Evolutionary conservation across 2,797 vertebrate genomes (phyloP).

Genomic region (Vespertilio murinus): DNA sequence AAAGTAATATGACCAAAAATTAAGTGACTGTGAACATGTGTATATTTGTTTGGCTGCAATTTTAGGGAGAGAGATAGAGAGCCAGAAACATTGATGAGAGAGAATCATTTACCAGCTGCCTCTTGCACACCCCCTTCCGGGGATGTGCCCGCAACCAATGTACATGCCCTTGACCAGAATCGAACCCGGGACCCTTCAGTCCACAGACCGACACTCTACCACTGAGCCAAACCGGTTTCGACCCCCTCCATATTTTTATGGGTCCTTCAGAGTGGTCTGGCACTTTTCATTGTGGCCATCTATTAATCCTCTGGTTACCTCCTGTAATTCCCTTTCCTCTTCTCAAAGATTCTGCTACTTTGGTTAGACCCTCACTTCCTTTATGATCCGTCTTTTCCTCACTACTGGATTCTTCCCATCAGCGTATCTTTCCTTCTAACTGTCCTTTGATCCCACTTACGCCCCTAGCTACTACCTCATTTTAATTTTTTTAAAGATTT

Average conservation of each 20-base stretch:
- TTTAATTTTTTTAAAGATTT: too few species aligned
- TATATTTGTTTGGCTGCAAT: neutral
- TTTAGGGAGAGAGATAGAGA: neutral
- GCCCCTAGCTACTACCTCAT: neutral
- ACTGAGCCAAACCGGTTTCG: too few species aligned
- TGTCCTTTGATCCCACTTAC: neutral
- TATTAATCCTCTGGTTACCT: neutral
- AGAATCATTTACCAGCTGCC: too few species aligned
- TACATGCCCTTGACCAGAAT: too few species aligned
- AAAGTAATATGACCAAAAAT: neutral
- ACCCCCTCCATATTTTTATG: neutral
- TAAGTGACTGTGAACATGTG: neutral
- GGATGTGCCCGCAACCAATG: too few species aligned
- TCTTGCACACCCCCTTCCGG: too few species aligned
- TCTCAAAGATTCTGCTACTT: neutral
- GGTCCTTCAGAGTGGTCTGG: neutral
- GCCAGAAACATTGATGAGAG: too few species aligned
- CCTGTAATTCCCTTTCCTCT: neutral
- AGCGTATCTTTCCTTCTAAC: neutral
- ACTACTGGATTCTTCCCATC: neutral
- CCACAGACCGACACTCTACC: too few species aligned
- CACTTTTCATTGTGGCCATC: neutral
- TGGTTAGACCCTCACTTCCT: neutral
- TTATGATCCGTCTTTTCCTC: neutral
- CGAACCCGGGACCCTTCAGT: too few species aligned